phyloP scores from a whole-genome alignment of 37 sponge, comb jelly and placozoan genomes.

The Diacarnus erythraeanus region DNA sequence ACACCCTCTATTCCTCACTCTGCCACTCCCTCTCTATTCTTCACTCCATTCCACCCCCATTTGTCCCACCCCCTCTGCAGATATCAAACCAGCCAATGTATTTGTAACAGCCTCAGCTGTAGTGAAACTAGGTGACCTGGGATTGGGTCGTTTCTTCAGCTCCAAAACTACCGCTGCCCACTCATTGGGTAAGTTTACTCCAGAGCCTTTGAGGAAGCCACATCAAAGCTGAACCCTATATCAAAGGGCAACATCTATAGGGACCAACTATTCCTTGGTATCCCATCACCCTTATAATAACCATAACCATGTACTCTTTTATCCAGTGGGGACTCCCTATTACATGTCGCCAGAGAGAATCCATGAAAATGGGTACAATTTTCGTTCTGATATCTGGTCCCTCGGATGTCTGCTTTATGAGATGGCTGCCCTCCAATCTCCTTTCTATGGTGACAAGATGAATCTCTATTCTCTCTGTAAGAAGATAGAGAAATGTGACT shows the following conservation, averaged over 20 bases:
- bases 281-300: background rate
- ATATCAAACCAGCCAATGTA: slow-evolving; percentile 99
- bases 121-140: slow-evolving; percentile 97
- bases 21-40: too few relatives aligned
- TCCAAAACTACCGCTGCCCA: slow-evolving; percentile 97
- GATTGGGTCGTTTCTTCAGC: slow-evolving; percentile 96
- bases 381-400: slow-evolving; percentile 98
- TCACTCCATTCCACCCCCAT: background rate
- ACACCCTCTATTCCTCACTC: too few relatives aligned
- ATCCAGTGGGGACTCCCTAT: slow-evolving; percentile 97
- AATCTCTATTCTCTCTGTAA: slow-evolving; percentile 97
- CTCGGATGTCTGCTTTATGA: slow-evolving; percentile 99
- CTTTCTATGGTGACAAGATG: slow-evolving; percentile 99
- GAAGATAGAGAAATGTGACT: slow-evolving; percentile 99
- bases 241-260: background rate
- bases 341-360: slow-evolving; percentile 99
- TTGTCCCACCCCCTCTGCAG: slow-evolving; percentile 14
- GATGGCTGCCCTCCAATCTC: slow-evolving; percentile 98
- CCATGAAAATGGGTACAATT: slow-evolving; percentile 97
- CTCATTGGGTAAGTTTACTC: slow-evolving; percentile 95
- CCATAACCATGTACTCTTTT: background rate
- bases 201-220: too few relatives aligned
- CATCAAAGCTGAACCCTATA: too few relatives aligned
- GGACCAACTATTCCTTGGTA: background rate
- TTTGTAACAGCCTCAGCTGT: slow-evolving; percentile 95